Conservation (phyloP, 2,797 vertebrate genomes). For the Botia kubotai region DNA sequence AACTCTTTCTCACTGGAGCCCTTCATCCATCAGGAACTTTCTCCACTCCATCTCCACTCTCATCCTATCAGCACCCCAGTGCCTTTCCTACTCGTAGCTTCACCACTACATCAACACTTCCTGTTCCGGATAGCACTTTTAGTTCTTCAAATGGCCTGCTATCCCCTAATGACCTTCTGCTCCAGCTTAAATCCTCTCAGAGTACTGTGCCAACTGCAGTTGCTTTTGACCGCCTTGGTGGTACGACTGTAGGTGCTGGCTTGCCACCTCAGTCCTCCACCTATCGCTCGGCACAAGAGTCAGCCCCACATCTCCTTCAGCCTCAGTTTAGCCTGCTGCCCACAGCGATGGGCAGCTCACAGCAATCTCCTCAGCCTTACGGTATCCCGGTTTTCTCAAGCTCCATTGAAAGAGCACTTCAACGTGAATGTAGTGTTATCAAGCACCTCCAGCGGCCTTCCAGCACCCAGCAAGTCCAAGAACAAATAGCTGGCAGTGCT, state of each 20-base stretch:
- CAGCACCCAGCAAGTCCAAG: conserved; percentile 87
- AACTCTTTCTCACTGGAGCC: conserved; percentile 94
- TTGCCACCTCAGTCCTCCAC: conserved; percentile 96
- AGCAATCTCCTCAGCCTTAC: conserved; percentile 87
- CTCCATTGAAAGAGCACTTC: conserved; percentile 97
- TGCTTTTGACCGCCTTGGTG: conserved; percentile 90
- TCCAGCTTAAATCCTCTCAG: conserved; percentile 93
- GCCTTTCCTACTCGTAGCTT: conserved; percentile 92
- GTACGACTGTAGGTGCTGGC: conserved; percentile 83
- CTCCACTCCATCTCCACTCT: conserved; percentile 86
- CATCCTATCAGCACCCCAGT: conserved; percentile 91
- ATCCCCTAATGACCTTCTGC: conserved; percentile 87
- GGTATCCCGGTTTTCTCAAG: conserved; percentile 89
- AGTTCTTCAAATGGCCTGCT: conserved; percentile 92
- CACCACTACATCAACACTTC: conserved; percentile 85
- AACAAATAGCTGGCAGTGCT: conserved; percentile 86
- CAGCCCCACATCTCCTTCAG: conserved; percentile 96
- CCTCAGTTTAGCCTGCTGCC: conserved; percentile 95
- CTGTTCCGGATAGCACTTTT: conserved; percentile 91
- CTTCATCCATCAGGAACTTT: conserved; percentile 93
- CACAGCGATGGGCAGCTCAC: conserved; percentile 84
- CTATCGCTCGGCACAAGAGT: conserved; percentile 98
- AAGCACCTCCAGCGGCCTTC: conserved; percentile 99
- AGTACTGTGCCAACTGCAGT: conserved; percentile 87
- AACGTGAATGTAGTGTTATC: conserved; percentile 99